Evolutionary conservation across 1,140 invertebrate genomes (phyloP).

Genomic region (Drosophila sturtevanti): DNA sequence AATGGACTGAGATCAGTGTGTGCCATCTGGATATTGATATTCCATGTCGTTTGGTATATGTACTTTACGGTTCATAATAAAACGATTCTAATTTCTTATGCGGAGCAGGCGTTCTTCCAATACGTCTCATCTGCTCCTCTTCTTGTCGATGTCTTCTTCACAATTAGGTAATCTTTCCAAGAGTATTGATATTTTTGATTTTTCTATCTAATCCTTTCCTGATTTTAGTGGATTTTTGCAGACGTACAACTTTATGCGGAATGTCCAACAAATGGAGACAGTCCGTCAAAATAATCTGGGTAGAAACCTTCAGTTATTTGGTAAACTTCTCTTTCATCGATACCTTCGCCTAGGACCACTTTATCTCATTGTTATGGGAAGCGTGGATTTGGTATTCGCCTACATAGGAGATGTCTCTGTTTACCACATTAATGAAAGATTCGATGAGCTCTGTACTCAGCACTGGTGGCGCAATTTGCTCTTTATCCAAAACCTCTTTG

Average conservation of each 20-base stretch:
- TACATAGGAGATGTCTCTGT: slow-evolving; percentile 83
- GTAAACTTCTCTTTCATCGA: slow-evolving; percentile 74
- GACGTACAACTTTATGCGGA: slow-evolving; percentile 79
- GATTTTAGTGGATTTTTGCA: slow-evolving; percentile 73
- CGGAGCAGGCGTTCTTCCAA: slow-evolving; percentile 66
- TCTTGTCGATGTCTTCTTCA: slow-evolving; percentile 81
- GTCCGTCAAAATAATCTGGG: slow-evolving; percentile 60
- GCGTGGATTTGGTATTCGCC: slow-evolving; percentile 83
- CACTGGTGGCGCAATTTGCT: slow-evolving; percentile 87
- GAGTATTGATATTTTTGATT: neutral
- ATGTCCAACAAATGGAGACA: slow-evolving; percentile 57
- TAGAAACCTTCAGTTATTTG: slow-evolving; percentile 68
- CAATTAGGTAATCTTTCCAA: slow-evolving; percentile 65
- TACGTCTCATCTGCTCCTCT: slow-evolving; percentile 74
- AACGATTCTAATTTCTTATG: slow-evolving; percentile 67
- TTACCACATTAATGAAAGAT: slow-evolving; percentile 83
- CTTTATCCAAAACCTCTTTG: slow-evolving; percentile 86
- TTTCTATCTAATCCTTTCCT: neutral
- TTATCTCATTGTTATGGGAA: slow-evolving; percentile 84
- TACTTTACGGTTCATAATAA: slow-evolving; percentile 81
- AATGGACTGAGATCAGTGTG: slow-evolving; percentile 79
- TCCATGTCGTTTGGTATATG: slow-evolving; percentile 80
- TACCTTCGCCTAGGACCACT: slow-evolving; percentile 83
- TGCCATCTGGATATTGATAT: slow-evolving; percentile 72
- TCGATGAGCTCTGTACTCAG: slow-evolving; percentile 84